These are phyloP conservation scores for Nesogale talazaci DNA, from an alignment of 2,113 vertebrate species.

Conservation along the genomic window DNA sequence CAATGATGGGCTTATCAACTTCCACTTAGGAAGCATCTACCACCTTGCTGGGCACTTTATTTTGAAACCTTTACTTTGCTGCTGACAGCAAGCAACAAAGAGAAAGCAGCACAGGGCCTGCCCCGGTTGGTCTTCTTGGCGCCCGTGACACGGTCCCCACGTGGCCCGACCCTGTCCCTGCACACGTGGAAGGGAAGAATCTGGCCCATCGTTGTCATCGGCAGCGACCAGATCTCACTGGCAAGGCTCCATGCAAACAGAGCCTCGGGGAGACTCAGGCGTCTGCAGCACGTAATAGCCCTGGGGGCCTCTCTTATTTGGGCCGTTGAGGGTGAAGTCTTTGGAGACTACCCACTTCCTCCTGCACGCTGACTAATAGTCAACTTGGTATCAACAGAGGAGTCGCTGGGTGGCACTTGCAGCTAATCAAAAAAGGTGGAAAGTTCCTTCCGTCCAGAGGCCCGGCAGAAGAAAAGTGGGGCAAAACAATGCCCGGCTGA, in stretches of 20 bases:
- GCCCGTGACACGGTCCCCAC: background rate
- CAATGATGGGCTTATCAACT: background rate
- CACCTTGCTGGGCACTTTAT: background rate
- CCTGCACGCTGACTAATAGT: background rate
- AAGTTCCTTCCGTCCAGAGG: background rate
- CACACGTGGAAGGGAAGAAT: background rate
- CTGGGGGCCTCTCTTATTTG: background rate
- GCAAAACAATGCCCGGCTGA: background rate
- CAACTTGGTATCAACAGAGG: background rate
- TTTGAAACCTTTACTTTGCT: conserved; percentile 35
- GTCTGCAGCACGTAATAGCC: background rate
- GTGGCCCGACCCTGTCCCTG: background rate
- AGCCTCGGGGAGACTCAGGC: no score
- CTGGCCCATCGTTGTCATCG: no score
- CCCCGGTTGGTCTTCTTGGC: background rate
- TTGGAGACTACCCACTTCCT: background rate
- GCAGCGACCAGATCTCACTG: background rate
- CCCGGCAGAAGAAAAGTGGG: background rate
- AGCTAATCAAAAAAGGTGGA: background rate
- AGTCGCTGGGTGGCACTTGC: background rate
- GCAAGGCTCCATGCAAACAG: background rate
- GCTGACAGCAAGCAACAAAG: conserved; percentile 16
- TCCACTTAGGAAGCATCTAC: background rate
- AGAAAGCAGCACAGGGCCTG: conserved; percentile 20
- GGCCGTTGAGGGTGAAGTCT: background rate